A percentile compares a stretch with the other conserved stretches of the same genome.
phyloP scores from a whole-genome alignment of 35 echinoderm and acorn worm genomes.

The Heliocidaris tuberculata region DNA sequence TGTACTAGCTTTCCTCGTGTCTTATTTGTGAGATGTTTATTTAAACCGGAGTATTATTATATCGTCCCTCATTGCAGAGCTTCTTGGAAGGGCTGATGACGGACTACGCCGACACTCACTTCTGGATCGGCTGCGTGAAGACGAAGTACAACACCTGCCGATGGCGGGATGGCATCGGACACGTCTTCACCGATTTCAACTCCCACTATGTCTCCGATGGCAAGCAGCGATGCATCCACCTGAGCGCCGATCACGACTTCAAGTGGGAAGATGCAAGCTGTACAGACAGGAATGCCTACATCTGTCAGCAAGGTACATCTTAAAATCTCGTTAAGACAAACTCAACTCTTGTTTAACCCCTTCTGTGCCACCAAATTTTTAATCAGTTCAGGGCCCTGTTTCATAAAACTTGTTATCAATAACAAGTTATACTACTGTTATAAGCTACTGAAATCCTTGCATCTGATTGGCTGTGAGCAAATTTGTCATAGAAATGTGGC shows the following conservation, averaged over 20 bases:
- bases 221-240: constrained; percentile 63
- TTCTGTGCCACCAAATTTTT: too few relatives aligned
- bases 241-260: constrained; percentile 72
- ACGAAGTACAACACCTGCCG: constrained; percentile 78
- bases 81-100: constrained; percentile 75
- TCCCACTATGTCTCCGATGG: constrained; percentile 59
- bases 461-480: too few relatives aligned
- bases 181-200: constrained; percentile 72
- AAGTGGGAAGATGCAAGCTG: constrained; percentile 68
- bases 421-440: too few relatives aligned
- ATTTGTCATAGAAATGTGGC: too few relatives aligned
- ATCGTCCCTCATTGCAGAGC: constrained; percentile 36
- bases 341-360: too few relatives aligned
- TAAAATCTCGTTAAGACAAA: too few relatives aligned
- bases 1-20: too few relatives aligned
- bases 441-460: too few relatives aligned
- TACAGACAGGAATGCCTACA: constrained; percentile 56
- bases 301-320: constrained; percentile 95
- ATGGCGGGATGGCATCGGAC: constrained; percentile 78
- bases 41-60: too few relatives aligned
- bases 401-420: too few relatives aligned
- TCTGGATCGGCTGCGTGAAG: constrained; percentile 84
- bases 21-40: too few relatives aligned
- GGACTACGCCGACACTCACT: constrained; percentile 51
- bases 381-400: too few relatives aligned